Evolutionary conservation across 2,113 vertebrate species (phyloP), one percentile per base, ranked within the genome.

Genomic region (Podarcis cretensis): DNA sequence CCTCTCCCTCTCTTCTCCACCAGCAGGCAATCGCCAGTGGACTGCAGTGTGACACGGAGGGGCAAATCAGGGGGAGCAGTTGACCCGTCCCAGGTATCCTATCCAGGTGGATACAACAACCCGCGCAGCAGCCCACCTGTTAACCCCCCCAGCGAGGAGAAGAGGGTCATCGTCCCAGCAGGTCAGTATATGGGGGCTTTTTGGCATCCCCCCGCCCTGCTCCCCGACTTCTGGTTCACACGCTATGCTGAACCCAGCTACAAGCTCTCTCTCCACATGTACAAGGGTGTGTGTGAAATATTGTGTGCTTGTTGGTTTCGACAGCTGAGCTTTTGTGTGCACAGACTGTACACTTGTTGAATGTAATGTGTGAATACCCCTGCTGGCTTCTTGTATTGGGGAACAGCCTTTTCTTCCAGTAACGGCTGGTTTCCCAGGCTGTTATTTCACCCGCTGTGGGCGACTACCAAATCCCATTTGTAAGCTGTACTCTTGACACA

Each of bases 81-180:
- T 4, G 98, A 98, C 12, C 94, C 94, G 1, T 92, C 91, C 20
- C 93, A 95, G 4, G 79, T 97, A 90, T 68, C 94, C 14, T 98
- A 98, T 92, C 96, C 97, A 91, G 25, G 93, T 32, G 91, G 96
- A 0, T 98, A 97, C 93, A 85, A 94, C 0, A 97, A 98, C 88
- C 94, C 95, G 3, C 95, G 96, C 0, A 90, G 92, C 87, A 98
- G 97, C 87, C 96, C 97, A 1, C 96, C 96, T 54, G 93, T 91
- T 6, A 7, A 92, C 63, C 94, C 95, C 0, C 94, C 95, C 88
- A 88, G 35, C 1, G 97, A 98, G 84, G 98, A 98, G 94, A 98
- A 98, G 95, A 96, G 98, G 90, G 98, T 98, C 91, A 98, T 98
- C 12, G 97, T 98, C 6, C 98, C 97, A 0, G 97, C 98, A 93